A percentile compares a stretch with the other conserved stretches of the same genome.
Conservation (phyloP, 1,140 invertebrate genomes). For the Micrasema longulum region DNA sequence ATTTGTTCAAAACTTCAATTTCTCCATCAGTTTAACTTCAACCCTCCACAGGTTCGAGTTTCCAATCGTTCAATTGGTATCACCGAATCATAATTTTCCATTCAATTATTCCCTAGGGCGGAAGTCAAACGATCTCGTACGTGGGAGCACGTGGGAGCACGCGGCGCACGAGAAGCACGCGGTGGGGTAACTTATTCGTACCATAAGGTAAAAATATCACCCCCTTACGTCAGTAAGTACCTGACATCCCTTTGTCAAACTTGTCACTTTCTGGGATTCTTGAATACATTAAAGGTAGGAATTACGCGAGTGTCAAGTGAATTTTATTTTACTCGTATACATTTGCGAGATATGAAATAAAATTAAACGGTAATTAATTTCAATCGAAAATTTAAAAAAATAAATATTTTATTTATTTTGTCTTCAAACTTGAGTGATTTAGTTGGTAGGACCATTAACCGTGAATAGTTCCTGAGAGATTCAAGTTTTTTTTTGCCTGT, state of each 20-base stretch:
- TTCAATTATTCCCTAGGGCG: slow-evolving; percentile 38
- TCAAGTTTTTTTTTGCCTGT: too few species aligned
- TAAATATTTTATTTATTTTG: too few species aligned
- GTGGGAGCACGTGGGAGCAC: not conserved
- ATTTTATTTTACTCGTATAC: not conserved
- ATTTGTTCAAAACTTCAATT: not conserved
- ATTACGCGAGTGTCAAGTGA: slow-evolving; percentile 9
- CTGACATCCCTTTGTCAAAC: slow-evolving; percentile 33
- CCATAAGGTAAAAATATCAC: slow-evolving; percentile 42
- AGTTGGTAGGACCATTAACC: too few species aligned
- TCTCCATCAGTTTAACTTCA: not conserved
- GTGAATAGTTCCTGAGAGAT: too few species aligned
- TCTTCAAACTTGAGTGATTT: too few species aligned
- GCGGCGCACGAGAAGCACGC: too few species aligned
- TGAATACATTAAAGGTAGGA: slow-evolving; percentile 37
- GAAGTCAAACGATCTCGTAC: slow-evolving; percentile 7
- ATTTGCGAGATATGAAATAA: too few species aligned
- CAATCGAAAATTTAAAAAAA: too few species aligned
- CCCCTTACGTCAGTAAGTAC: slow-evolving; percentile 14
- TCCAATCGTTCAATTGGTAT: slow-evolving; percentile 26
- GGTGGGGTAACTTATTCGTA: slow-evolving; percentile 5
- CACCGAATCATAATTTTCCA: slow-evolving; percentile 39
- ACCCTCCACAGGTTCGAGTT: not conserved
- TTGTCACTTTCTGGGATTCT: slow-evolving; percentile 32
- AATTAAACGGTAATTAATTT: too few species aligned